phyloP scores from a whole-genome alignment of 2,888 invertebrate species.

The Agriopis leucophaearia region DNA sequence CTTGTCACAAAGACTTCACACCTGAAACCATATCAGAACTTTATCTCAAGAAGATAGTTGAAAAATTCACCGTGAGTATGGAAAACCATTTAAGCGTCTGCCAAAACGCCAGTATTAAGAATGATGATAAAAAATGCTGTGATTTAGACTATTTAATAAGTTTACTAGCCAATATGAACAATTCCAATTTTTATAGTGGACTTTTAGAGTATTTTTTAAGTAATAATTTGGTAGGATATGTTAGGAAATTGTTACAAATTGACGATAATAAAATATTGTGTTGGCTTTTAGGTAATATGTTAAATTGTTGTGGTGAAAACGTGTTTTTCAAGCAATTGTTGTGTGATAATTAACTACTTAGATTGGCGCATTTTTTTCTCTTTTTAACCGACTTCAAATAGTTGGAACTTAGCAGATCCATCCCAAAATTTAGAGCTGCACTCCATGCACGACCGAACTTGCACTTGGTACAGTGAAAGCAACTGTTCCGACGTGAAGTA shows the following conservation, averaged over 20 bases:
- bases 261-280: conserved; percentile 53
- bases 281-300: conserved; percentile 75
- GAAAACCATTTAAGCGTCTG: conserved; percentile 18
- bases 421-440: too few species aligned
- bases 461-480: too few species aligned
- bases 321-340: conserved; percentile 17
- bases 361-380: too few species aligned
- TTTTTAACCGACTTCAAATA: too few species aligned
- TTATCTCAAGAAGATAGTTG: conserved; percentile 15
- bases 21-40: not conserved
- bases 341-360: too few species aligned
- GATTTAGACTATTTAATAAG: conserved; percentile 62
- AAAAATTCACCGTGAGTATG: conserved; percentile 10
- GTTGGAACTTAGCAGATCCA: too few species aligned
- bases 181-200: conserved; percentile 46
- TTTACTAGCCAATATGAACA: conserved; percentile 65
- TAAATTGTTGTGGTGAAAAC: conserved; percentile 51
- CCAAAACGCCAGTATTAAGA: not conserved
- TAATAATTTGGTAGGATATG: conserved; percentile 47
- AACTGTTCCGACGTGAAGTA: too few species aligned
- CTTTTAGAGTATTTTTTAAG: conserved; percentile 53
- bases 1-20: conserved; percentile 66
- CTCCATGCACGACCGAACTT: too few species aligned
- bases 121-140: conserved; percentile 47
- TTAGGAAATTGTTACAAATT: conserved; percentile 53